A percentile compares a stretch with the other conserved stretches of the same genome.
Evolutionary conservation across 2,888 invertebrate species (phyloP).

Genomic region (Orchestes rusci): DNA sequence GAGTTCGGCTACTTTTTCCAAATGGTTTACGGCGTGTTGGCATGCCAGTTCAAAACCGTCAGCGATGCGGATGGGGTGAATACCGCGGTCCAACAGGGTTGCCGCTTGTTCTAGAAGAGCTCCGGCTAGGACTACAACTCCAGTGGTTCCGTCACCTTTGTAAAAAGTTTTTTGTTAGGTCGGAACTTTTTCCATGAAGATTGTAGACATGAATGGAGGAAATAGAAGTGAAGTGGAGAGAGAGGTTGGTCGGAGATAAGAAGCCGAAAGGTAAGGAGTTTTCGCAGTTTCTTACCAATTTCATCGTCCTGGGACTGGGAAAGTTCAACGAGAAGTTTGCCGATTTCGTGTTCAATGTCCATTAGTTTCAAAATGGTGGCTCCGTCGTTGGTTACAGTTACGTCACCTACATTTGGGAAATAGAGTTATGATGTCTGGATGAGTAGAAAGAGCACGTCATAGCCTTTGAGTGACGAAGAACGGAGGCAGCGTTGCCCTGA

Average conservation of each 20-base stretch:
- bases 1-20: conserved; percentile 82
- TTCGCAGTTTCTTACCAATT: conserved; percentile 58
- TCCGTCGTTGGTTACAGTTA: conserved; percentile 97
- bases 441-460: too few relatives aligned
- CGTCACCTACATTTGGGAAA: conserved; percentile 33
- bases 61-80: conserved; percentile 97
- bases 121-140: conserved; percentile 83
- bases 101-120: conserved; percentile 95
- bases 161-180: conserved; percentile 1
- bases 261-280: too few relatives aligned
- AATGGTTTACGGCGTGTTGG: conserved; percentile 73
- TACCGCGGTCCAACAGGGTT: conserved; percentile 85
- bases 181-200: too few relatives aligned
- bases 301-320: conserved; percentile 99
- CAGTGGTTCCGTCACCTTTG: conserved; percentile 85
- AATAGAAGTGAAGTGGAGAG: too few relatives aligned
- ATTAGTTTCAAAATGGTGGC: conserved; percentile 98
- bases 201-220: too few relatives aligned
- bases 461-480: too few relatives aligned
- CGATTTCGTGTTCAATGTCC: conserved; percentile 99
- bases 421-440: too few relatives aligned
- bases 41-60: conserved; percentile 98
- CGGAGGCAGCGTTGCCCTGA: too few relatives aligned
- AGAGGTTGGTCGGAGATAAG: too few relatives aligned
- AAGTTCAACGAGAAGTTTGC: conserved; percentile 94